Evolutionary conservation across 1,140 invertebrate genomes (phyloP), one percentile per base, ranked within the genome.

Genomic region (Drosophila pallidifrons): DNA sequence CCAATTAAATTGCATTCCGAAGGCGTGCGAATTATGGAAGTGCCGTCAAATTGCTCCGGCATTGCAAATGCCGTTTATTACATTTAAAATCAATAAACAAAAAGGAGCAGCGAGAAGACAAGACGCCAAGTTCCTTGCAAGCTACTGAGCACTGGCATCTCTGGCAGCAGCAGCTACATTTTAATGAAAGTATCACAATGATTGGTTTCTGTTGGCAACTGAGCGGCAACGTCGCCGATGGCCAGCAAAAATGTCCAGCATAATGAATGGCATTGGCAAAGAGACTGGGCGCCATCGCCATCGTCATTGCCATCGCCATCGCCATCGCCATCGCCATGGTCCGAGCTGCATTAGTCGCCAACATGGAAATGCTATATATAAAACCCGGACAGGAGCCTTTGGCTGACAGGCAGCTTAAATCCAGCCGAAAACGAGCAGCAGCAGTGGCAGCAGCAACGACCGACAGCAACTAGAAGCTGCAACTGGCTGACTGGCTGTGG

Each of bases 111-210:
- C 35, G 10, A 38, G 7, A 38, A 64, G 45, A 57, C 58, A 54
- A 38, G 35, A 38, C 8, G 38, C 51, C 15, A 58, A 45, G 7
- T 13, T 65, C 55, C 52, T 15, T 55, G 32, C 46, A 15, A 55
- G 30, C 45, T 46, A 47, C 11, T 10, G 20, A 38, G 32, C 25
- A 32, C 7, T 10, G 35, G 43, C 45, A 67, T 60, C 11, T 52
- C 28, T 49, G 49, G 61, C 49, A 70, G 63, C 69, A 64, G 63
- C 69, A 64, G 60, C 61, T 57, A 32, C 71, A 88, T 74, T 89
- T 89, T 89, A 89, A 89, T 89, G 85, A 89, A 89, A 89, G 86
- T 89, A 89, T 89, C 85, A 85, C 85, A 89, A 89, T 89, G 86
- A 89, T 89, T 89, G 85, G 85, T 89, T 89, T 89, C 81, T 69